These are phyloP conservation scores for Liposcelis brunnea DNA, from an alignment of 2,888 invertebrate species.

Conservation along the genomic window DNA sequence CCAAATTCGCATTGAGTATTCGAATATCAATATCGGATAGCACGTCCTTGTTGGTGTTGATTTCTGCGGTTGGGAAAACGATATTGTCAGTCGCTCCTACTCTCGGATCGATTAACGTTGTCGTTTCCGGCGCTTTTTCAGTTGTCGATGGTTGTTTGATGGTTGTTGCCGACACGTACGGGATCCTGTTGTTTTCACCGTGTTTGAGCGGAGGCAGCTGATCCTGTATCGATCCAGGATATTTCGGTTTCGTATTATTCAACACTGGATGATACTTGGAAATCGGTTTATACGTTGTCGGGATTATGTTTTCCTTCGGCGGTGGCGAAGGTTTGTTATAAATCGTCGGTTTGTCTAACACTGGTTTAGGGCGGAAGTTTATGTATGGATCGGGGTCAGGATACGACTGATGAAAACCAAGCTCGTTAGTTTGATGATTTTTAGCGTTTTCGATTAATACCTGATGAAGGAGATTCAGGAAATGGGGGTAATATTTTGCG, in stretches of 20 bases:
- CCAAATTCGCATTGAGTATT: no score
- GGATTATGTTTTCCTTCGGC: not conserved
- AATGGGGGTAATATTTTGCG: constrained; percentile 4
- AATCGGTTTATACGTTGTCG: constrained; percentile 9
- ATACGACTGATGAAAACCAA: not conserved
- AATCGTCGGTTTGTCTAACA: no score
- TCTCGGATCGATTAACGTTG: no score
- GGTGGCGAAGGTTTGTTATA: no score
- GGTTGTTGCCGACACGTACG: constrained; percentile 18
- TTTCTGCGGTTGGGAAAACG: not conserved
- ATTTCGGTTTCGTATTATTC: constrained; percentile 13
- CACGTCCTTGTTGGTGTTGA: no score
- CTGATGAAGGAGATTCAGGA: constrained; percentile 2
- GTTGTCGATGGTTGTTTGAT: constrained; percentile 16
- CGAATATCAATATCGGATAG: no score
- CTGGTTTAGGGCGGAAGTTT: no score
- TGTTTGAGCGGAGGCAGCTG: constrained; percentile 25
- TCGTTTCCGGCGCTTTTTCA: not conserved
- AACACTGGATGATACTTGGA: constrained; percentile 6
- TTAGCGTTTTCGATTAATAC: constrained; percentile 3
- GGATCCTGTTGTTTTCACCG: constrained; percentile 19
- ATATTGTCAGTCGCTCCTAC: not conserved
- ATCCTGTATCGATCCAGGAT: constrained; percentile 23
- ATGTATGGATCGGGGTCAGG: no score
- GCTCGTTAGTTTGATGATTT: not conserved